A percentile compares a stretch with the other conserved stretches of the same genome.
These are phyloP conservation scores for Narcine bancroftii DNA, from an alignment of 2,113 vertebrate species.

Conservation along the genomic window DNA sequence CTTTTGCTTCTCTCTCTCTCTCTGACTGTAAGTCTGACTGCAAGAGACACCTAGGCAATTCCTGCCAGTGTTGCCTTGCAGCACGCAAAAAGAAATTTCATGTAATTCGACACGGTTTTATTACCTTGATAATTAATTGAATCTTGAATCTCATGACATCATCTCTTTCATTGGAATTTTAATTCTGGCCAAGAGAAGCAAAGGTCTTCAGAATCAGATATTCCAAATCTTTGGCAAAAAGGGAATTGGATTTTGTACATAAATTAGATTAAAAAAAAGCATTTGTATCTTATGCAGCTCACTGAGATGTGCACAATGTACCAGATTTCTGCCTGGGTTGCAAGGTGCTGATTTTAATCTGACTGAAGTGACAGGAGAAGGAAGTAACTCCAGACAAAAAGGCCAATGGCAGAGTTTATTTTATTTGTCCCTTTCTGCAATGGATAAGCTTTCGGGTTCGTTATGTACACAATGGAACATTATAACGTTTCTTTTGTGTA, in stretches of 20 bases:
- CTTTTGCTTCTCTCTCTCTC: too few species aligned
- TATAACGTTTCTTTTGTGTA: slow-evolving; percentile 10
- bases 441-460: neutral
- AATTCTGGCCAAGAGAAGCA: neutral
- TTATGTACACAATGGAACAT: neutral
- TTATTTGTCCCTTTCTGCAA: neutral
- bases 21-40: too few species aligned
- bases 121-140: too few species aligned
- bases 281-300: neutral
- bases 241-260: neutral
- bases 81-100: too few species aligned
- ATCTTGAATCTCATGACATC: too few species aligned
- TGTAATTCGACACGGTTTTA: too few species aligned
- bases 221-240: neutral
- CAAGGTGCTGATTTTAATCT: neutral
- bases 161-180: neutral
- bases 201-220: neutral
- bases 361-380: neutral
- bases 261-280: neutral
- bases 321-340: neutral
- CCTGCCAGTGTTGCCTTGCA: too few species aligned
- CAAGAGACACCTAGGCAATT: too few species aligned
- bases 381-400: neutral
- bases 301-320: neutral
- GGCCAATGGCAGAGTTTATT: neutral